Evolutionary conservation across 1,140 invertebrate genomes (phyloP).

Genomic region (Myzus persicae): DNA sequence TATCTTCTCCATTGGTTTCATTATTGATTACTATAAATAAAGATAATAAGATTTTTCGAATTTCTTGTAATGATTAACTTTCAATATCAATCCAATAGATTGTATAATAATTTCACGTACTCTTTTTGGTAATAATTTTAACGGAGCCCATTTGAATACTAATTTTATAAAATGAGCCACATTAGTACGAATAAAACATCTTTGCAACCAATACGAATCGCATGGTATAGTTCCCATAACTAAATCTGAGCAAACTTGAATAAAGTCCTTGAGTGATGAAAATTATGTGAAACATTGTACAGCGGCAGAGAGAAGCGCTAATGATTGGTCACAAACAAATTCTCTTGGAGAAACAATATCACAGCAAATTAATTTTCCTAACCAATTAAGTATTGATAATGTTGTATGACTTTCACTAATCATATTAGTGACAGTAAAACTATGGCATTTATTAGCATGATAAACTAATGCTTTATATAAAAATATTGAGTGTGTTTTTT

Average conservation of each 20-base stretch:
- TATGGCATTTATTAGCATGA: background rate
- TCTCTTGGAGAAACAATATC: background rate
- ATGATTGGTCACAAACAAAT: background rate
- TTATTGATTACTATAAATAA: background rate
- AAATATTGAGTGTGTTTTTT: background rate
- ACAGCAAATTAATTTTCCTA: background rate
- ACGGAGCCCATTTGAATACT: background rate
- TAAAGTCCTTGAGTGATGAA: background rate
- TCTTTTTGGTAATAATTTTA: background rate
- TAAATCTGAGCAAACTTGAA: background rate
- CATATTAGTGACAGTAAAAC: constrained; percentile 1
- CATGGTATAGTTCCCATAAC: background rate
- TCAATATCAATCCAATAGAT: background rate
- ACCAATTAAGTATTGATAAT: constrained; percentile 5
- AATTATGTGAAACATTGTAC: background rate
- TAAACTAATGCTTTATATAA: constrained; percentile 1
- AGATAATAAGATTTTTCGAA: background rate
- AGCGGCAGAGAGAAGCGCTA: background rate
- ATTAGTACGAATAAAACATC: background rate
- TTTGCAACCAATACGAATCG: background rate
- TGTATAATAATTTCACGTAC: background rate
- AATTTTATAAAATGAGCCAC: constrained; percentile 17
- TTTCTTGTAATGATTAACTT: background rate
- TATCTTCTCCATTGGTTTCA: background rate
- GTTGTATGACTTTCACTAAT: background rate